Evolutionary conservation across 2,888 invertebrate species (phyloP).

Genomic region (Carterocephalus palaemon): DNA sequence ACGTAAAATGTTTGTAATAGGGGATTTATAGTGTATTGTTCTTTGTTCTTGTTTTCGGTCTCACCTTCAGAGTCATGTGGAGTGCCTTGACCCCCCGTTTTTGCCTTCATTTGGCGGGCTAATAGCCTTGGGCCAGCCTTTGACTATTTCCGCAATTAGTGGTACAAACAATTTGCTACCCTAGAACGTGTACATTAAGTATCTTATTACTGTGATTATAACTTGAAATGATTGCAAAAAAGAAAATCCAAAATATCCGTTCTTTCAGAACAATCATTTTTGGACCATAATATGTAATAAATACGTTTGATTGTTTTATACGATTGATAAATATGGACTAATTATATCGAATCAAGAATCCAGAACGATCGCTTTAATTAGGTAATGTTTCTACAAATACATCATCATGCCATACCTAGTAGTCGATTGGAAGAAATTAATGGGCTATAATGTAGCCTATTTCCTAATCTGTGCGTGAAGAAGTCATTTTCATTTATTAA

Average conservation of each 20-base stretch:
- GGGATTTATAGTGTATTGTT: constrained; percentile 37
- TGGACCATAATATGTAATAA: too few species aligned
- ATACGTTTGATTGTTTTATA: too few species aligned
- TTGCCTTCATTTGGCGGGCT: constrained; percentile 60
- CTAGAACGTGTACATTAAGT: constrained; percentile 16
- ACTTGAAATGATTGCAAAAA: neutral
- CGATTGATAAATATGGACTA: neutral
- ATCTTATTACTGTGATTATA: constrained; percentile 2
- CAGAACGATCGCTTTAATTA: too few species aligned
- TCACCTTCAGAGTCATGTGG: constrained; percentile 52
- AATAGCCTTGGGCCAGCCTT: constrained; percentile 58
- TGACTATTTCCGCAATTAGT: constrained; percentile 67
- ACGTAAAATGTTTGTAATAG: constrained; percentile 22
- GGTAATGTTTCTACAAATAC: too few species aligned
- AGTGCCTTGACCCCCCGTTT: constrained; percentile 64
- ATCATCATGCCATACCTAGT: too few species aligned
- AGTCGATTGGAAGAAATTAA: too few species aligned
- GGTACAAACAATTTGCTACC: constrained; percentile 33
- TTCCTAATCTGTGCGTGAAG: too few species aligned
- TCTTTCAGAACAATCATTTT: too few species aligned
- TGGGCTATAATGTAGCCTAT: too few species aligned
- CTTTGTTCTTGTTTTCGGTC: constrained; percentile 58
- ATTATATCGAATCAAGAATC: neutral
- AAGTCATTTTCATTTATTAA: too few species aligned
- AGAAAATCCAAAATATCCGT: neutral